Evolutionary conservation across 2,113 vertebrate genomes (phyloP).

Genomic region (Ciconia maguari): DNA sequence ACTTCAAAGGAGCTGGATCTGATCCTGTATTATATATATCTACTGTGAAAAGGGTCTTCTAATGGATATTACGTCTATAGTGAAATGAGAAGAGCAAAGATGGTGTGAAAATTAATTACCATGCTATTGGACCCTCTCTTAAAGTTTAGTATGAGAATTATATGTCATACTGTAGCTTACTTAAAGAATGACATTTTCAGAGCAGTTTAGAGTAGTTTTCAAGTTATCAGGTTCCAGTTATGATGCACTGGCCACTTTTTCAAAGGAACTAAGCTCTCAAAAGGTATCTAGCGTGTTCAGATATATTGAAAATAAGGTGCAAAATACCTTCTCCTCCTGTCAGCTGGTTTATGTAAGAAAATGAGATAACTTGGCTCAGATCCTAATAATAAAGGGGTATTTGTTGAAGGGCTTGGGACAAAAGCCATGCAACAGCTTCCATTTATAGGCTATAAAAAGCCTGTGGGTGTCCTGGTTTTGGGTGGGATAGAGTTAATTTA

Average conservation of each 20-base stretch:
- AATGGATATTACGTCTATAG: not conserved
- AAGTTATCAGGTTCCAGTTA: not conserved
- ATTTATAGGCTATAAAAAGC: not conserved
- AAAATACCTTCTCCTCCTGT: not conserved
- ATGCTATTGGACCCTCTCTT: not conserved
- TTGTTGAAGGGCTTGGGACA: not conserved
- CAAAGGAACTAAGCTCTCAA: not conserved
- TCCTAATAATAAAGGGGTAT: not conserved
- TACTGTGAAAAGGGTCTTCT: not conserved
- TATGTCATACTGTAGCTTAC: not conserved
- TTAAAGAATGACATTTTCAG: not conserved
- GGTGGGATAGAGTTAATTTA: too few species aligned
- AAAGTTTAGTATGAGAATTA: not conserved
- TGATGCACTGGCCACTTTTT: not conserved
- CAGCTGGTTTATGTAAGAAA: not conserved
- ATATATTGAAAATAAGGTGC: not conserved
- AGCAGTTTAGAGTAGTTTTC: not conserved
- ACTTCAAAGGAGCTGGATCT: constrained; percentile 38
- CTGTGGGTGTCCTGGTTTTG: not conserved
- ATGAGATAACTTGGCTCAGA: not conserved
- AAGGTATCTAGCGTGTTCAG: not conserved
- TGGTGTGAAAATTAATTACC: constrained; percentile 39
- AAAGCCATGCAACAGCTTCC: not conserved
- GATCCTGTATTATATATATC: not conserved
- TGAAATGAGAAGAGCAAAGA: not conserved